Base-by-base conservation (phyloP, 2,113 vertebrate genomes). In the Periophthalmodon schlosseri region DNA sequence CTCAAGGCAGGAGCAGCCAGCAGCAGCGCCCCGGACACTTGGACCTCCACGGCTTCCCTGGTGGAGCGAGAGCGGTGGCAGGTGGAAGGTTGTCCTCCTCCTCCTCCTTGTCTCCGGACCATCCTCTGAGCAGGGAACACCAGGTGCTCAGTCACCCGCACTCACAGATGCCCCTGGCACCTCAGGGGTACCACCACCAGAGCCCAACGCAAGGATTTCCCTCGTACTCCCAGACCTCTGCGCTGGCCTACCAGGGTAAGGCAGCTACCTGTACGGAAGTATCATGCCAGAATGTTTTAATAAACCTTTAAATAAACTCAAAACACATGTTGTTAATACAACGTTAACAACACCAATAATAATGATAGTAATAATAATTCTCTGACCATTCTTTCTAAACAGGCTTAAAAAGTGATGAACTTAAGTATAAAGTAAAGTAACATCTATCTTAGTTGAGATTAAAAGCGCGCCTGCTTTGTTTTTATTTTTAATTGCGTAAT, bases 181-280 rank as follows among this genome's bases (percentile, higher is more conserved):
- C 95, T 4, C 95, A 95, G 1, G 96, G 94, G 21, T 99, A 95
- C 86, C 95, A 95, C 58, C 87, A 91, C 24, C 60, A 63, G 28
- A 74, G 63, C 74, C 87, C 95, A 0, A 90, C 94, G 4, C 90
- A 94, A 0, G 92, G 94, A 73, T 99, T 95, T 84, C 79, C 95
- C 24, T 56, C 95, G 44, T 98, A 96, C 82, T 95, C 95, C 81
- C 94, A 95, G 73, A 91, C 94, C 0, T 90, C 93, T 6, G 13
- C 91, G 74, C 76, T 92, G 44, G 96, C 95, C 82, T 98, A 96
- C 88, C 96, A 96, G 96, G 97, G 97, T 99, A 83, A 95, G 97
- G 95, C 4, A 36, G 18, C 8, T 11, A 13, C 14, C 3, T n/a
- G n/a, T n/a, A n/a, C n/a, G n/a, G n/a, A n/a, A 24, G 14, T 5